Base-by-base conservation (phyloP, 1,140 invertebrate genomes). In the Lordiphosa mommai region DNA sequence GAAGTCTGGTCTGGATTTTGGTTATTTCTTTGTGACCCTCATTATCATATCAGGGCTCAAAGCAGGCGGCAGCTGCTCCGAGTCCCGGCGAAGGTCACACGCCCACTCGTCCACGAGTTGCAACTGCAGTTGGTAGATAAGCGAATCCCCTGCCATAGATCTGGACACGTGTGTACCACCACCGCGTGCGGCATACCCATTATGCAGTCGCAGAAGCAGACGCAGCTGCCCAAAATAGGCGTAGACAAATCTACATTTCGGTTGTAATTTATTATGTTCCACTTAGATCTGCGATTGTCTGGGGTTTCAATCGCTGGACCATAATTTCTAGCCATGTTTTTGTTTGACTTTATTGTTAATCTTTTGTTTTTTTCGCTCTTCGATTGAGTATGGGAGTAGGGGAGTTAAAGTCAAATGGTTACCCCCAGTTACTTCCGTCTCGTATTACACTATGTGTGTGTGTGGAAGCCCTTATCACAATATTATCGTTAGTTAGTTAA, bases 11-110 rank as follows among this genome's bases (percentile, higher is more conserved):
- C 52, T 44, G 43, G 23, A 38, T 36, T 34, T 41, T 44, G 20
- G 43, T 17, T 34, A 40, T 4, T 41, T 36, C n/a, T 40, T 41
- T 13, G 47, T 48, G 33, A 48, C 48, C 60, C 74, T 70, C 70
- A 79, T 79, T 79, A 79, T 79, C 69, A 79, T 79, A 79, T 80
- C 74, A 80, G 60, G 38, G 27, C 32, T 55, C 20, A 23, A 50
- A 55, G 61, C 47, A 52, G 65, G 64, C 69, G 64, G 68, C 68
- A 69, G 69, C 65, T 69, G 53, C 65, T 48, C 65, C 48, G 48
- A 66, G 50, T 17, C 34, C 17, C 2, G 63, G 29, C 49, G 56
- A 68, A 69, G 56, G 65, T 69, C 66, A 48, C 13, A 29, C 47
- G 8, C 41, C 23, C 60, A 58, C 46, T 4, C 37, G 17, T 6